A percentile compares a stretch with the other conserved stretches of the same genome.
Conservation (phyloP, 2,888 invertebrate species). For the Incurvaria masculella region DNA sequence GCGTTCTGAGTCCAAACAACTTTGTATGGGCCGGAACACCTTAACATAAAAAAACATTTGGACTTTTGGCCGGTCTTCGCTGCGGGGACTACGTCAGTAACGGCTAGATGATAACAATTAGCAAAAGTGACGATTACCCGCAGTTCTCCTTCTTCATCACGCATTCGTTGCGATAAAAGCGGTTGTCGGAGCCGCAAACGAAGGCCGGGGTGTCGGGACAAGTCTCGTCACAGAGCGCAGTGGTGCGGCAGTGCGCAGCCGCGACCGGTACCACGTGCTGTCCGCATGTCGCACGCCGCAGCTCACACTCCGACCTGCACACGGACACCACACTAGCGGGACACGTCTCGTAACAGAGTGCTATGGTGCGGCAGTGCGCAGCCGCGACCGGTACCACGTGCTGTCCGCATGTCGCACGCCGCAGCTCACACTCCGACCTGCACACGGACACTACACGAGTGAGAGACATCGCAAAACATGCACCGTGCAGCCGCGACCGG, state of each 20-base stretch:
- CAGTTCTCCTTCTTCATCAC: slow-evolving; percentile 90
- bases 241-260: slow-evolving; percentile 79
- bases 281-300: slow-evolving; percentile 78
- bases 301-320: slow-evolving; percentile 75
- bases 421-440: slow-evolving; percentile 82
- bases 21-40: too few species aligned
- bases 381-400: slow-evolving; percentile 80
- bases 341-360: slow-evolving; percentile 64
- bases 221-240: slow-evolving; percentile 73
- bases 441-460: too few species aligned
- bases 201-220: slow-evolving; percentile 73
- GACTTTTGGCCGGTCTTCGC: too few species aligned
- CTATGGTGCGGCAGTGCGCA: slow-evolving; percentile 82
- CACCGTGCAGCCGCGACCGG: slow-evolving; percentile 80
- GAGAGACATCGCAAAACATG: too few species aligned
- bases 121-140: too few species aligned
- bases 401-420: slow-evolving; percentile 78
- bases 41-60: too few species aligned
- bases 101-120: too few species aligned
- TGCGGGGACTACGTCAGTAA: too few species aligned
- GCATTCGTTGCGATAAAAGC: slow-evolving; percentile 87
- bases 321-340: background rate
- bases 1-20: too few species aligned
- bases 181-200: slow-evolving; percentile 87
- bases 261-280: slow-evolving; percentile 83